Conservation (phyloP, 2,888 invertebrate genomes). For the Aphidius colemani region DNA sequence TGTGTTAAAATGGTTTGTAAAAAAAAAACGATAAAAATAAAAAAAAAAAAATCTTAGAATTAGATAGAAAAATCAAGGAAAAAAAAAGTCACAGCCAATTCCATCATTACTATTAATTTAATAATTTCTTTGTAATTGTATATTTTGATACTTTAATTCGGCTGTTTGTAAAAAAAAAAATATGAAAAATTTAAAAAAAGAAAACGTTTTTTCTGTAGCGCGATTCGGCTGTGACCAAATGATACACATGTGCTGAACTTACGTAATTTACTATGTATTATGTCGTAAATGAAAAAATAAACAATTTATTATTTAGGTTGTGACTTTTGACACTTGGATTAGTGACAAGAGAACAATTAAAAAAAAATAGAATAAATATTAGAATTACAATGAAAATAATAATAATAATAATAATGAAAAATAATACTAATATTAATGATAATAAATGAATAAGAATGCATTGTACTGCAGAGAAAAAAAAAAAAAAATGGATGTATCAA, state of each 20-base stretch:
- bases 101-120: constrained; percentile 1
- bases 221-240: constrained; percentile 38
- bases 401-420: no score
- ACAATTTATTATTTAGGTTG: constrained; percentile 36
- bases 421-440: no score
- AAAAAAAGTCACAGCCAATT: constrained; percentile 44
- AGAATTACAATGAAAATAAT: constrained; percentile 16
- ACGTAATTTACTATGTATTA: constrained; percentile 31
- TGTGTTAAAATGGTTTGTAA: constrained; percentile 43
- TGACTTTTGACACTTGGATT: constrained; percentile 52
- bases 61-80: constrained; percentile 26
- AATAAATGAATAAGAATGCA: constrained; percentile 38
- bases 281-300: constrained; percentile 25
- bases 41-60: background rate
- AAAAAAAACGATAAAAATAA: constrained; percentile 20
- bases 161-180: constrained; percentile 33
- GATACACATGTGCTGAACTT: constrained; percentile 22
- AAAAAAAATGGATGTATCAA: constrained; percentile 55
- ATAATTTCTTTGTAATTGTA: constrained; percentile 14
- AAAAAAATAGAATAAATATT: constrained; percentile 6
- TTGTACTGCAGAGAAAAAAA: constrained; percentile 53
- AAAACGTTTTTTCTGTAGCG: constrained; percentile 27
- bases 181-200: background rate
- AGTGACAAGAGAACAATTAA: constrained; percentile 38
- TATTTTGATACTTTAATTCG: constrained; percentile 26